Conservation (phyloP, 2,797 vertebrate species). For the Sebastes oblongus region DNA sequence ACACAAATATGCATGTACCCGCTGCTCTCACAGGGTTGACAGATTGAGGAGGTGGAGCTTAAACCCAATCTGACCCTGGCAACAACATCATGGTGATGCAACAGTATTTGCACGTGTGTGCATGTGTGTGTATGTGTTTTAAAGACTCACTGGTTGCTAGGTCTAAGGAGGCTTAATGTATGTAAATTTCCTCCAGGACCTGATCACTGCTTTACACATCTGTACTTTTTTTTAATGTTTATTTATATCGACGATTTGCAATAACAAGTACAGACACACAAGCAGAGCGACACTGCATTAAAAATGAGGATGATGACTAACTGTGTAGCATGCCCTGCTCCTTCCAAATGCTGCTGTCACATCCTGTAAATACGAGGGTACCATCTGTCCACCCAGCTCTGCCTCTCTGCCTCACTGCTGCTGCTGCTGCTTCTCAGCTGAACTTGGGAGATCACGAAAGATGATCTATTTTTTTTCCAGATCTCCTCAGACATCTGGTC, state of each 20-base stretch:
- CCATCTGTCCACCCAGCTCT: constrained; percentile 70
- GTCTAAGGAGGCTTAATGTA: constrained; percentile 6
- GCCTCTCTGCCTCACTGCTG: constrained; percentile 23
- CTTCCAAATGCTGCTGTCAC: constrained; percentile 68
- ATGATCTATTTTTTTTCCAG: constrained; percentile 34
- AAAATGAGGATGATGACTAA: constrained; percentile 64
- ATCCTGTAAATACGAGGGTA: constrained; percentile 64
- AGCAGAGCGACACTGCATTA: constrained; percentile 27
- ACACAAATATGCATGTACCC: background rate
- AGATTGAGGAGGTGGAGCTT: constrained; percentile 72
- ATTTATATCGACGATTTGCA: constrained; percentile 24
- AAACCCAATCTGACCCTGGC: constrained; percentile 55
- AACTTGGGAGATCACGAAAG: constrained; percentile 30
- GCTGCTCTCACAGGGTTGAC: constrained; percentile 37
- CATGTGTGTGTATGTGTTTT: background rate
- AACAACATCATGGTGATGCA: constrained; percentile 64
- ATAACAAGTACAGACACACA: background rate
- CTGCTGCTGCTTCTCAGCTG: constrained; percentile 11
- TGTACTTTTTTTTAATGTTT: constrained; percentile 8
- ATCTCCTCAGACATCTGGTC: background rate
- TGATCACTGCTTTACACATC: constrained; percentile 28
- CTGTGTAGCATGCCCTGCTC: constrained; percentile 51
- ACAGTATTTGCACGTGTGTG: constrained; percentile 12
- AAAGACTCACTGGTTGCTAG: constrained; percentile 22
- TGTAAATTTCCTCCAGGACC: constrained; percentile 1